Percentiles rank a stretch among this genome's conserved stretches.
These are phyloP conservation scores for Mandrillus leucophaeus DNA, from an alignment of 2,113 vertebrate species.

Conservation along the genomic window DNA sequence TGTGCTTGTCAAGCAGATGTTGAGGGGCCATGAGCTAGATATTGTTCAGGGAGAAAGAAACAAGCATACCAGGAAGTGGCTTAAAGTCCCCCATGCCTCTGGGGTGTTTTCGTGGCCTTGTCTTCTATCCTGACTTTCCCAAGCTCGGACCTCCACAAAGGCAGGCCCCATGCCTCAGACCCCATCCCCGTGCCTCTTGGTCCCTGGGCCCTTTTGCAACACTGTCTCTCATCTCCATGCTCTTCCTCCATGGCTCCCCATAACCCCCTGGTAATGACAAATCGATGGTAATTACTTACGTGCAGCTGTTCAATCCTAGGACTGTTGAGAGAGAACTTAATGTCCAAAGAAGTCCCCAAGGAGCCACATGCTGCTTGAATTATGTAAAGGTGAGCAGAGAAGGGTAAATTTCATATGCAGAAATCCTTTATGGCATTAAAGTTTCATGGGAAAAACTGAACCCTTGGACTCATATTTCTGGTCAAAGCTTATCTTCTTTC, in stretches of 20 bases:
- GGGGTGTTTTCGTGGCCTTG: background rate
- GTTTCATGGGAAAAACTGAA: conserved; percentile 70
- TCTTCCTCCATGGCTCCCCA: background rate
- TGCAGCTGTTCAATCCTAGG: conserved; percentile 66
- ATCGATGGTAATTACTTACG: conserved; percentile 70
- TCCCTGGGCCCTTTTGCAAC: background rate
- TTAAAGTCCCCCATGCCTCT: background rate
- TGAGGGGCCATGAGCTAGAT: background rate
- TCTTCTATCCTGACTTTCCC: background rate
- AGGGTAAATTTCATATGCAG: conserved; percentile 72
- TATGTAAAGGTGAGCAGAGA: conserved; percentile 69
- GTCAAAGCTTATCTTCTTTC: conserved; percentile 63
- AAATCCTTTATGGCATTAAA: conserved; percentile 75
- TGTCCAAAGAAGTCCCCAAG: conserved; percentile 73
- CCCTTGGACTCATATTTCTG: conserved; percentile 60
- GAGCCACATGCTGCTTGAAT: conserved; percentile 66
- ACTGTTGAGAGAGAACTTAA: conserved; percentile 71
- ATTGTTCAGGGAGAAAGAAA: background rate
- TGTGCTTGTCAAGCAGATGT: conserved; percentile 45
- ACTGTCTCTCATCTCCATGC: background rate
- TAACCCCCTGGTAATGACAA: conserved; percentile 29
- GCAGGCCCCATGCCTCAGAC: background rate
- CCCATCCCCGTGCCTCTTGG: background rate
- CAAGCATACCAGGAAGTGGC: background rate
- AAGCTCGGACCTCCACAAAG: background rate